Evolutionary conservation across 1,140 invertebrate species (phyloP).

Genomic region (Augochlora pura): DNA sequence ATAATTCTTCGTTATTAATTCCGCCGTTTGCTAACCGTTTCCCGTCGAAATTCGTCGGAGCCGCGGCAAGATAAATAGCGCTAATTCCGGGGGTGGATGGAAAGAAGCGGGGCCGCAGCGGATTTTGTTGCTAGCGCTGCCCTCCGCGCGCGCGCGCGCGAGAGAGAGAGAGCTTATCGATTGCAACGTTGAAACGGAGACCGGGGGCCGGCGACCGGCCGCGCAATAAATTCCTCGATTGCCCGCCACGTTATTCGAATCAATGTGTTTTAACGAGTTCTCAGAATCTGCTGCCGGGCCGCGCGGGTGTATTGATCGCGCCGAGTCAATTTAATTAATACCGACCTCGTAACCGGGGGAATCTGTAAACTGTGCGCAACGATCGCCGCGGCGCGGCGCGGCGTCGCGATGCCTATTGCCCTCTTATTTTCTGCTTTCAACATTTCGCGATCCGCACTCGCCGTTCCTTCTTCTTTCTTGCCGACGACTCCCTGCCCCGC

Average conservation of each 20-base stretch:
- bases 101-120: background rate
- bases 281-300: background rate
- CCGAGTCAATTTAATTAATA: slow-evolving; percentile 9
- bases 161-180: background rate
- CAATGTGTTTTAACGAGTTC: background rate
- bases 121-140: background rate
- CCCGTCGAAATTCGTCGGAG: background rate
- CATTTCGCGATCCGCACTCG: background rate
- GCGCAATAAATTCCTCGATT: background rate
- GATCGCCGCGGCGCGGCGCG: too few relatives aligned
- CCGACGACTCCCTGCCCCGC: too few relatives aligned
- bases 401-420: background rate
- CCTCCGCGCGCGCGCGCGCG: background rate
- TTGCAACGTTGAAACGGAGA: background rate
- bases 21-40: background rate
- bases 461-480: too few relatives aligned
- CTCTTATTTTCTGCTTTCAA: background rate
- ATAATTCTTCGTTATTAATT: slow-evolving; percentile 36
- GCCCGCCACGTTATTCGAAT: background rate
- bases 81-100: background rate
- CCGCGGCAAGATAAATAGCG: background rate
- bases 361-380: slow-evolving; percentile 1
- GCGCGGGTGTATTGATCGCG: background rate
- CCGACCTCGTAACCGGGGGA: background rate
- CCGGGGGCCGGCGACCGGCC: background rate